phyloP scores from a whole-genome alignment of 2,888 invertebrate species.

The Nysson spinosus region DNA sequence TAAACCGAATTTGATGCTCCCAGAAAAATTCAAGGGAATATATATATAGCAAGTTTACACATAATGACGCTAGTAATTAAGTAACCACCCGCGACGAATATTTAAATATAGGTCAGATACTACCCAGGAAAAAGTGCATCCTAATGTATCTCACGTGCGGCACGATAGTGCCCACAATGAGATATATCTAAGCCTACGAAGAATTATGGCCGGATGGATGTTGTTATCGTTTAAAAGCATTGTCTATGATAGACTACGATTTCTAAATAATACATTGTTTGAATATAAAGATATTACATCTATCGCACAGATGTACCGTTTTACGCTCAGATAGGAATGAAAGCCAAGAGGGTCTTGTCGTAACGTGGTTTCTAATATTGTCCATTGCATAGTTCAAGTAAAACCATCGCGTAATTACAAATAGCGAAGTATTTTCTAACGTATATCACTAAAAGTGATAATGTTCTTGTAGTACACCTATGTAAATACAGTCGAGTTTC shows the following conservation, averaged over 20 bases:
- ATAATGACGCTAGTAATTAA: slow-evolving; percentile 42
- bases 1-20: slow-evolving; percentile 20
- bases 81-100: slow-evolving; percentile 33
- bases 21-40: slow-evolving; percentile 4
- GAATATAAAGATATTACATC: background rate
- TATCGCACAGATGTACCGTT: no score
- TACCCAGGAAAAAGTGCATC: slow-evolving; percentile 32
- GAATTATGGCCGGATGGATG: slow-evolving; percentile 36
- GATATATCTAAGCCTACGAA: slow-evolving; percentile 22
- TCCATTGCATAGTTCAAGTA: no score
- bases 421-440: no score
- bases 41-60: slow-evolving; percentile 33
- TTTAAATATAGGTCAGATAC: slow-evolving; percentile 66
- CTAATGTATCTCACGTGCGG: slow-evolving; percentile 63
- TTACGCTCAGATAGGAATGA: no score
- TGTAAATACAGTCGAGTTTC: no score
- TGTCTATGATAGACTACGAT: slow-evolving; percentile 25
- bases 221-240: slow-evolving; percentile 16
- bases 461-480: no score
- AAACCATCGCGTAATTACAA: no score
- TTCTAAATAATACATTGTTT: slow-evolving; percentile 1
- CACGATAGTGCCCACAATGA: no score
- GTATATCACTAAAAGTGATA: no score
- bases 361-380: no score
- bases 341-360: no score